Base-by-base conservation (phyloP, 37 sponge, comb jelly and placozoan genomes). In the Trichoplax adhaerens region DNA sequence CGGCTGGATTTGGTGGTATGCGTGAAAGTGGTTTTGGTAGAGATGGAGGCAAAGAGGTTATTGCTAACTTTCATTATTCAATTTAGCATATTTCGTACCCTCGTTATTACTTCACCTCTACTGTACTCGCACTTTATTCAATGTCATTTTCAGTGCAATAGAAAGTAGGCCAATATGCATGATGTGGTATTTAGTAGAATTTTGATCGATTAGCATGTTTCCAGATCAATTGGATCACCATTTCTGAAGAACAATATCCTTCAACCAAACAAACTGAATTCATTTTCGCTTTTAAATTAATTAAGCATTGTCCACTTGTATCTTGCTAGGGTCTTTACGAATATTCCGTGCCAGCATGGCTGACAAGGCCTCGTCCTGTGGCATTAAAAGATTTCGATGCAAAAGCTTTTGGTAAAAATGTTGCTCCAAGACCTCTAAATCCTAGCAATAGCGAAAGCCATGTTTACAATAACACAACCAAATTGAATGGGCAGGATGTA, bases 11-110 rank as follows among this genome's bases (percentile, higher is more conserved):
- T 77, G 94, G 94, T 6, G 90, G 94, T 0, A 86, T 86, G 76
- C 55, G 91, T 66, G 94, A 93, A 79, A 89, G 91, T 70, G 94
- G 94, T 4, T 93, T 78, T 74, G 91, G 94, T 7, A 73, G 94
- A 48, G 94, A 93, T 57, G 91, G 94, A 48, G 91, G 94, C 46
- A 88, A 93, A 55, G 94, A 93, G 83, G 91, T 91, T 46, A 50
- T 77, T 63, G 10, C 12, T 60, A 60, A n/a, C 62, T 60, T 60
- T 60, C 62, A 29, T 29, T 29, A 29, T 29, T 29, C 29, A 29
- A 29, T 29, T 29, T 29, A 29, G 29, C 29, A 29, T 29, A 29
- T 29, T 29, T 29, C 29, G 29, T 29, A 29, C 29, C 29, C 29
- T 29, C 29, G 29, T 29, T 29, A 29, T 29, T 29, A 29, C 29